Evolutionary conservation across 1,140 invertebrate genomes (phyloP), one percentile per base, ranked within the genome.

Genomic region (Tetramorium simillimum): DNA sequence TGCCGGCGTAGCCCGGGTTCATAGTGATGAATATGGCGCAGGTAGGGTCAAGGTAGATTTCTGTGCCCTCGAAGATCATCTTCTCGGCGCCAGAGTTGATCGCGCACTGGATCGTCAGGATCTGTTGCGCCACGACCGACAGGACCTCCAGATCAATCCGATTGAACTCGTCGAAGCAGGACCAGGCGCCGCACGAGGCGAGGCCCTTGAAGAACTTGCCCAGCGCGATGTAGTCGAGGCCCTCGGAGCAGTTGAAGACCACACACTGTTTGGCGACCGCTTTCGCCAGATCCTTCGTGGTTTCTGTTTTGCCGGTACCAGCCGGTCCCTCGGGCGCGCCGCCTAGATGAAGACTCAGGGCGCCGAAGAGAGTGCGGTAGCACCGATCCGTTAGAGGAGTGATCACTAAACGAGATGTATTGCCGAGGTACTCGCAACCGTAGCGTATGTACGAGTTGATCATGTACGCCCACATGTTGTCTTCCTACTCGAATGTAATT

Each of bases 191-290:
- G 93, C 98, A 99, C 0, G 98, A 99, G 0, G 98, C 98, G 60
- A 99, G 95, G 75, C 99, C 99, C 97, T 99, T 99, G 93, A 99
- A 99, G 95, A 99, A 99, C 95, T 99, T 99, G 88, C 99, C 99
- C 16, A 99, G 95, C 18, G 98, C 98, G 89, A 99, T 97, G 92
- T 99, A 99, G 95, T 99, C 98, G 49, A 99, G 94, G 49, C 98
- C 98, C 93, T 98, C 97, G 0, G 98, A 99, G 92, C 99, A 99
- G 95, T 99, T 99, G 94, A 99, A 99, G 0, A 99, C 98, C 0
- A 99, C 98, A 93, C 98, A 99, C 93, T 99, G 98, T 93, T 99
- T 99, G 0, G 99, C 99, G 0, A 99, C 97, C 1, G 99, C 98
- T 95, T 99, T 99, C 0, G 99, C 99, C 81, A 99, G 95, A 96